Conservation (phyloP, 2,888 invertebrate genomes). For the Tetragnatha montana region DNA sequence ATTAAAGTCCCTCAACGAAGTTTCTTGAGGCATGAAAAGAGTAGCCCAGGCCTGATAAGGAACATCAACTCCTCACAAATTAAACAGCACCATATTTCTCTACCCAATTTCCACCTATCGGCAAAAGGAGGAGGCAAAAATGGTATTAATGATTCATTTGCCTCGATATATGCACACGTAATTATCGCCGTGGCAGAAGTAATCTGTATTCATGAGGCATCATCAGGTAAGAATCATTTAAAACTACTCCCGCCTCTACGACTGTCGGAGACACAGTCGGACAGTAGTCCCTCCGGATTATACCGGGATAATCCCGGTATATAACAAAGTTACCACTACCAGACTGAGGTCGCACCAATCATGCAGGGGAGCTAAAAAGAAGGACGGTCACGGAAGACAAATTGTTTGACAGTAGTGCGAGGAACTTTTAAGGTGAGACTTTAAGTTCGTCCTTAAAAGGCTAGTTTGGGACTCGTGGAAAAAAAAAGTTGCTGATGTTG, state of each 20-base stretch:
- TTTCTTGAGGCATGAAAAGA: conserved; percentile 39
- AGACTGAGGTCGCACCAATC: conserved; percentile 48
- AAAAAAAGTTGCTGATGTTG: conserved; percentile 42
- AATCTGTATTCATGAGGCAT: conserved; percentile 63
- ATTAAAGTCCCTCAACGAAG: conserved; percentile 26
- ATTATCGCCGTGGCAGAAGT: conserved; percentile 46
- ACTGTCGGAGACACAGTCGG: conserved; percentile 28
- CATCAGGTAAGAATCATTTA: conserved; percentile 62
- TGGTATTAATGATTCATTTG: conserved; percentile 50
- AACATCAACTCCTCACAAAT: conserved; percentile 21
- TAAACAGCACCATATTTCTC: conserved; percentile 26
- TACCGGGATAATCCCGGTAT: too few species aligned
- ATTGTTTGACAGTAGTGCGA: conserved; percentile 62
- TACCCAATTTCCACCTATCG: too few species aligned
- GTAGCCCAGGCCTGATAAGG: conserved; percentile 17
- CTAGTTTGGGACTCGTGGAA: neutral
- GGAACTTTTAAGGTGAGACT: conserved; percentile 53
- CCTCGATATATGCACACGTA: conserved; percentile 40
- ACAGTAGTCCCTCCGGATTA: conserved; percentile 56
- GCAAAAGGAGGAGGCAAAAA: conserved; percentile 21
- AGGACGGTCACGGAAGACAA: conserved; percentile 54
- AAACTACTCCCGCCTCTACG: conserved; percentile 32
- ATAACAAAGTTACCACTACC: conserved; percentile 59
- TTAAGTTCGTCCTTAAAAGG: conserved; percentile 20
- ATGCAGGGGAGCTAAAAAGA: conserved; percentile 4